Percentiles rank a stretch among this genome's conserved stretches.
Conservation (phyloP, 2,888 invertebrate genomes). For the Drosophila neoperkinsi region DNA sequence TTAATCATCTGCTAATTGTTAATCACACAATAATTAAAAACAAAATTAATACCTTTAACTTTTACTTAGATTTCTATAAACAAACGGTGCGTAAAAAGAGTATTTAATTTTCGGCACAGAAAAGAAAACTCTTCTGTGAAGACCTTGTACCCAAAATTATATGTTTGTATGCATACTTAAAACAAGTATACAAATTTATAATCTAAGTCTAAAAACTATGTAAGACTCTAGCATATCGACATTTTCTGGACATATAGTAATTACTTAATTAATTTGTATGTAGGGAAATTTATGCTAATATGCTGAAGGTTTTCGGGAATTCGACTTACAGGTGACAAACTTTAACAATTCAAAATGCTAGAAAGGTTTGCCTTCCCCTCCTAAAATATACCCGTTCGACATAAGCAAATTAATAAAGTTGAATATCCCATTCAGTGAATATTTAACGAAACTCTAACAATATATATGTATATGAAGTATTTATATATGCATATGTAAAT, state of each 20-base stretch:
- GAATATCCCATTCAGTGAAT: neutral
- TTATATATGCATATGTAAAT: slow-evolving; percentile 7
- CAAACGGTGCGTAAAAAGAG: neutral
- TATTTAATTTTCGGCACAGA: neutral
- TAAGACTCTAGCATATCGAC: neutral
- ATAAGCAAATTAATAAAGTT: neutral
- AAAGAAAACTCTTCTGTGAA: neutral
- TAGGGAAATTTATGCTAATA: neutral
- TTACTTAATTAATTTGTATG: neutral
- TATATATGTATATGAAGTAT: neutral
- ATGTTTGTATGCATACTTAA: neutral
- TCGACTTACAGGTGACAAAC: neutral
- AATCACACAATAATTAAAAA: neutral
- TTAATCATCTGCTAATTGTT: neutral
- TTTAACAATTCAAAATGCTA: neutral
- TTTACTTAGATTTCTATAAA: neutral
- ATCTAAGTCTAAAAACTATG: neutral
- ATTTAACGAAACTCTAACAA: neutral
- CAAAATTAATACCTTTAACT: neutral
- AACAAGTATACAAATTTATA: neutral
- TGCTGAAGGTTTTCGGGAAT: neutral
- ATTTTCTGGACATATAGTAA: neutral
- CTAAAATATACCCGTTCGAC: neutral
- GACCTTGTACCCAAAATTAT: neutral
- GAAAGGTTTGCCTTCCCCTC: neutral